Conservation (phyloP, 2,888 invertebrate genomes). For the Leucophora obtusa region DNA sequence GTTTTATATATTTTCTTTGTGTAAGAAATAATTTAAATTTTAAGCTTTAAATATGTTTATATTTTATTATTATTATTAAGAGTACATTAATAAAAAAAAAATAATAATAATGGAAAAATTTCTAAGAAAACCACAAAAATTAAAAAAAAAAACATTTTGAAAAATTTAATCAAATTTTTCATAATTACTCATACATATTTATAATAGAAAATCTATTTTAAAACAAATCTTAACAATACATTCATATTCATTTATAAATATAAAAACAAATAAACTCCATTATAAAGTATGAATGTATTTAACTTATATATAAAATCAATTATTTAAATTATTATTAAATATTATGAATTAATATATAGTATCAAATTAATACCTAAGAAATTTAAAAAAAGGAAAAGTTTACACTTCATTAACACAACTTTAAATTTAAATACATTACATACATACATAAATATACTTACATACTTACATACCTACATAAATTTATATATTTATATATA, state of each 20-base stretch:
- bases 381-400: slow-evolving; percentile 18
- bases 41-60: background rate
- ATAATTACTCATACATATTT: slow-evolving; percentile 33
- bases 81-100: background rate
- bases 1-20: background rate
- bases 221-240: slow-evolving; percentile 17
- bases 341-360: slow-evolving; percentile 43
- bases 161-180: slow-evolving; percentile 15
- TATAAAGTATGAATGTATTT: slow-evolving; percentile 60
- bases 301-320: slow-evolving; percentile 34
- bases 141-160: slow-evolving; percentile 11
- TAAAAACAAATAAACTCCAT: slow-evolving; percentile 37
- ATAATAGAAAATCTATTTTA: slow-evolving; percentile 51
- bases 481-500: slow-evolving; percentile 38
- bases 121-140: background rate
- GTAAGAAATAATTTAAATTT: background rate
- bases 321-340: slow-evolving; percentile 44
- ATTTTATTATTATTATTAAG: background rate
- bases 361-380: slow-evolving; percentile 65
- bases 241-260: slow-evolving; percentile 24
- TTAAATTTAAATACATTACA: slow-evolving; percentile 31
- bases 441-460: background rate
- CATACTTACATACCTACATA: slow-evolving; percentile 16
- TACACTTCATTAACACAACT: slow-evolving; percentile 17
- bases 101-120: no score